These are phyloP conservation scores for Saturnia japonica DNA, from an alignment of 2,888 invertebrate species.

Conservation along the genomic window DNA sequence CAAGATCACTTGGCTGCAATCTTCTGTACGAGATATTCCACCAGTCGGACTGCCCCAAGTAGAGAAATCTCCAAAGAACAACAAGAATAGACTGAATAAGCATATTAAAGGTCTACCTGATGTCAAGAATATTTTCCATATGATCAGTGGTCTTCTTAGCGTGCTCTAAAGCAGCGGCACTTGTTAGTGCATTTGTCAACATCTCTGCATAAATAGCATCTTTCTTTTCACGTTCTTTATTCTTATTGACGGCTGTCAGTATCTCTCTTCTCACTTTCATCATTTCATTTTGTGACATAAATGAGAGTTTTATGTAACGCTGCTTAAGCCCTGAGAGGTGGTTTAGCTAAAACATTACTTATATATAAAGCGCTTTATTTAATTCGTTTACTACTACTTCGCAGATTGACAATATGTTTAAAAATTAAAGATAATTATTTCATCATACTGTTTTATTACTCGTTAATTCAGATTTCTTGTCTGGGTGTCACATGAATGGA, in stretches of 20 bases:
- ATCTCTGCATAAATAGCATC: constrained; percentile 93
- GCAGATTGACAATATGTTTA: too few species aligned
- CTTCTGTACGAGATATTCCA: too few species aligned
- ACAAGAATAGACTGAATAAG: too few species aligned
- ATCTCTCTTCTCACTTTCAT: constrained; percentile 93
- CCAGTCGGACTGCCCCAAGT: too few species aligned
- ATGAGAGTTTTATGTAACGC: constrained; percentile 94
- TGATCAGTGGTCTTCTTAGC: constrained; percentile 88
- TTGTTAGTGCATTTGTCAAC: constrained; percentile 86
- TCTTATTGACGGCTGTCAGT: constrained; percentile 91
- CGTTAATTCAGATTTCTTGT: too few species aligned
- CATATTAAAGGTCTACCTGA: constrained; percentile 83
- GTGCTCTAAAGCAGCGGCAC: constrained; percentile 76
- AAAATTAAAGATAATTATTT: too few species aligned
- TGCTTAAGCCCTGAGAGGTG: constrained; percentile 96
- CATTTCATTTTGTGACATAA: constrained; percentile 93
- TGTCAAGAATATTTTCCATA: constrained; percentile 96
- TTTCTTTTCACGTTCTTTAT: constrained; percentile 90
- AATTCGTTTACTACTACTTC: too few species aligned
- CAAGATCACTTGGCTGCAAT: too few species aligned
- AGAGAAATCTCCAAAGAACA: too few species aligned
- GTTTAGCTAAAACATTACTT: constrained; percentile 86
- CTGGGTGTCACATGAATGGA: too few species aligned
- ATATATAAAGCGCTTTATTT: neutral
- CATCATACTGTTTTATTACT: too few species aligned